These are phyloP conservation scores for Ennomos fuscantarius DNA, from an alignment of 2,888 invertebrate genomes.

Conservation along the genomic window DNA sequence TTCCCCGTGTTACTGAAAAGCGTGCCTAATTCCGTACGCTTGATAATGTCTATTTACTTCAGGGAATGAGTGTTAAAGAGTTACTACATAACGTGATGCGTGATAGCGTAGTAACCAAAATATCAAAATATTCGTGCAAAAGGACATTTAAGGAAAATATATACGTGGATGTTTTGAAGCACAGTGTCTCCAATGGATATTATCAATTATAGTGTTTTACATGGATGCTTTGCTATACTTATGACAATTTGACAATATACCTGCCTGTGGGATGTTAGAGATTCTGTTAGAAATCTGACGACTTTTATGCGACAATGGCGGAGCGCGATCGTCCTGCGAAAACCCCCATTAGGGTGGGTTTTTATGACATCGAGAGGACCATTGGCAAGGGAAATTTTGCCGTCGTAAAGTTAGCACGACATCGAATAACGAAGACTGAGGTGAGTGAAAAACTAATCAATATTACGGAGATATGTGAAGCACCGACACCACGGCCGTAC, in stretches of 20 bases:
- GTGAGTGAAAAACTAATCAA: conserved; percentile 82
- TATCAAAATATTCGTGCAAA: conserved; percentile 37
- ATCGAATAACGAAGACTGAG: conserved; percentile 99
- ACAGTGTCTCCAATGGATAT: conserved; percentile 50
- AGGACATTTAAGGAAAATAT: conserved; percentile 30
- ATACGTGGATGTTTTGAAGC: conserved; percentile 18
- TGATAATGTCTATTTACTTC: conserved; percentile 64
- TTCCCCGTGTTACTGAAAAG: conserved; percentile 47
- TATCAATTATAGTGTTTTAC: conserved; percentile 55
- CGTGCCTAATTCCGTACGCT: conserved; percentile 55
- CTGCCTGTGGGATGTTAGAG: conserved; percentile 54
- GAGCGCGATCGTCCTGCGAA: conserved; percentile 85
- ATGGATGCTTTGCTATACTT: conserved; percentile 54
- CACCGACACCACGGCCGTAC: not conserved
- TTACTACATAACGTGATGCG: conserved; percentile 40
- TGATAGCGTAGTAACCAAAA: conserved; percentile 41
- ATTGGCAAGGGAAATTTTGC: conserved; percentile 99
- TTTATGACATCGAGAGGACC: conserved; percentile 98
- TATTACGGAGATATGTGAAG: conserved; percentile 16
- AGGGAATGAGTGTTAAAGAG: conserved; percentile 45
- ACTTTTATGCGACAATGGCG: conserved; percentile 80
- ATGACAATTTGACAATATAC: conserved; percentile 45
- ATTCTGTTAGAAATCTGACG: conserved; percentile 60
- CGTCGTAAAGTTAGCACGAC: conserved; percentile 98
- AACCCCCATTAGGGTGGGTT: conserved; percentile 95